Evolutionary conservation across 1,140 invertebrate species (phyloP), one percentile per base, ranked within the genome.

Genomic region (Diachasma alloeum): DNA sequence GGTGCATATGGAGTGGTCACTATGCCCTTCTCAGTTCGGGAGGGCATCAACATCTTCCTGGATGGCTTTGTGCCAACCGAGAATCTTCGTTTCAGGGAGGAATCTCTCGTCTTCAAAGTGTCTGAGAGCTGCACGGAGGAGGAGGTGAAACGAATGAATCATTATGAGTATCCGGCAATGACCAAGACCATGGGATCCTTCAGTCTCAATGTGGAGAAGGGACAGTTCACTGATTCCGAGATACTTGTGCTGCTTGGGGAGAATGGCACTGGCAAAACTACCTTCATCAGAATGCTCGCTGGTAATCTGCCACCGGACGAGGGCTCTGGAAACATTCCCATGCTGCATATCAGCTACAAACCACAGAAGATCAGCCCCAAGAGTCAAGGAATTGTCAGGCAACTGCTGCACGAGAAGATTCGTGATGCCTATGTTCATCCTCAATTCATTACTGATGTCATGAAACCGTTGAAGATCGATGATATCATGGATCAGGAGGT

Each of bases 301-400:
- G 99, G 99, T 46, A 96, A 97, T 85, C 90, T 99, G 80, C 91
- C 95, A 81, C 95, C 98, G 13, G 98, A 99, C 91, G 93, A 93
- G 80, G 97, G 96, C 84, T 94, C 92, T 77, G 95, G 91, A 74
- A 94, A 96, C 79, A 91, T 99, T 77, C 98, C 98, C 3, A 93
- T 96, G 82, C 88, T 99, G 75, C 97, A 99, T 87, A 98, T 99
- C 82, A 99, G 98, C 90, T 99, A 99, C 91, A 99, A 99, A 89
- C 99, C 99, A 46, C 99, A 99, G 91, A 99, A 99, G 88, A 99
- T 99, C 83, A 99, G 97, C 83, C 98, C 99, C 0, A 99, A 99
- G 90, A 98, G 95, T 77, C 95, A 97, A 87, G 97, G 97, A 19
- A 93, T 96, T 77, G 98, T 99, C 0, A 92, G 97, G 31, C 94